Base-by-base conservation (phyloP, 2,888 invertebrate species). In the Diplolepis rosae region DNA sequence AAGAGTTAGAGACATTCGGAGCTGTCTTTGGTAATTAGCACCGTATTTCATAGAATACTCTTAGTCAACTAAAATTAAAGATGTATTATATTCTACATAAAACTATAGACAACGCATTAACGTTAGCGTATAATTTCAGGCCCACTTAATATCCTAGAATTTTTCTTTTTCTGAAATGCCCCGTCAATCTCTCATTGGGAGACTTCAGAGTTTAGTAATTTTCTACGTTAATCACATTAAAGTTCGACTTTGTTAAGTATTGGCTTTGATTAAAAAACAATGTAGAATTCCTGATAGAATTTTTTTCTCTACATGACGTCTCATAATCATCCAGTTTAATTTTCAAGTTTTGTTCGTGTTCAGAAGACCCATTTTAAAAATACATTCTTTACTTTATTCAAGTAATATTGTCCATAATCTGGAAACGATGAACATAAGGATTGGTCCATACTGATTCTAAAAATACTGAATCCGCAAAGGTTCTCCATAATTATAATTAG, bases 381-480 rank as follows among this genome's bases (percentile, higher is more conserved):
- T 61, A 61, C 61, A 61, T 39, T 61, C 39, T n/a, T 61, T 39
- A 61, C 39, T 39, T 39, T 39, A 42, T 39, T 61, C 24, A 24
- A 61, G 22, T 48, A 22, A 32, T 61, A 61, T 61, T 61, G 61
- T 61, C 4, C 61, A 5, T 22, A 24, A 39, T 35, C 35, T 13
- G 3, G 52, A 61, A 61, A 35, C 2, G 24, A 24, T 61, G 22
- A 39, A 24, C 18, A 39, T 35, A 27, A 48, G 18, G 24, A 39
- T 61, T 61, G 61, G 61, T 61, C 61, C 61, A 61, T 61, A 61
- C 61, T 61, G 61, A 61, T 61, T 61, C n/a, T n/a, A 35, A 39
- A 42, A 61, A 61, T 61, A 61, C 61, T 61, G 61, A n/a, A 39
- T 61, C 39, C 4, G 39, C 11, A 24, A 61, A 39, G 39, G 61